phyloP scores from a whole-genome alignment of 2,888 invertebrate species.

The Acronicta psi region DNA sequence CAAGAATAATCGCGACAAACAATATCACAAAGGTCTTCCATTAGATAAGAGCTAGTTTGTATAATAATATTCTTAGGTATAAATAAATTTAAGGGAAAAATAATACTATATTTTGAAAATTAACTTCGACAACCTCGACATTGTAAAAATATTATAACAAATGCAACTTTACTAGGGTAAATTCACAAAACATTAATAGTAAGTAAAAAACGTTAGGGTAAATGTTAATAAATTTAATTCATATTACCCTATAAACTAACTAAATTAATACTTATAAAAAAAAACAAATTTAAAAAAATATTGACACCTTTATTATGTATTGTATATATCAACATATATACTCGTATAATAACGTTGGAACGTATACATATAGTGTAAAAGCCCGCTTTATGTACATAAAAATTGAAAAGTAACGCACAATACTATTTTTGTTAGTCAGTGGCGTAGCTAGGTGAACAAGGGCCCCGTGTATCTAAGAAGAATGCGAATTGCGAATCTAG shows the following conservation, averaged over 20 bases:
- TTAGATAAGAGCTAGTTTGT: conserved; percentile 64
- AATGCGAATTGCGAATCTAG: too few relatives aligned
- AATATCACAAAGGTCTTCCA: conserved; percentile 88
- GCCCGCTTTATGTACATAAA: conserved; percentile 63
- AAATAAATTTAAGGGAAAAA: neutral
- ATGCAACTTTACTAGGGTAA: neutral
- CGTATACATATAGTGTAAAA: conserved; percentile 14
- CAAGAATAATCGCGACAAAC: conserved; percentile 88
- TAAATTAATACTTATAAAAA: too few relatives aligned
- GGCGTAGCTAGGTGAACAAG: too few relatives aligned
- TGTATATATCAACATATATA: too few relatives aligned
- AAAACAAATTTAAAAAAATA: too few relatives aligned
- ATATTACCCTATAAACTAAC: too few relatives aligned
- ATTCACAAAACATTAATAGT: too few relatives aligned
- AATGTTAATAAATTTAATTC: too few relatives aligned
- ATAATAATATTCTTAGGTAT: conserved; percentile 9
- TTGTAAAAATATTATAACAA: neutral
- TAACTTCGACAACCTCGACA: conserved; percentile 7
- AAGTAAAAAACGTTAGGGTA: neutral
- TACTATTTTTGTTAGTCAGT: conserved; percentile 10
- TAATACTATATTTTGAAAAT: neutral
- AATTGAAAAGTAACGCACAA: conserved; percentile 63
- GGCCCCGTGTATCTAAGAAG: too few relatives aligned
- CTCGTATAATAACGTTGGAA: neutral
- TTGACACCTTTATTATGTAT: too few relatives aligned